phyloP scores from a whole-genome alignment of 1,140 invertebrate species.

The Drosophila elegans region DNA sequence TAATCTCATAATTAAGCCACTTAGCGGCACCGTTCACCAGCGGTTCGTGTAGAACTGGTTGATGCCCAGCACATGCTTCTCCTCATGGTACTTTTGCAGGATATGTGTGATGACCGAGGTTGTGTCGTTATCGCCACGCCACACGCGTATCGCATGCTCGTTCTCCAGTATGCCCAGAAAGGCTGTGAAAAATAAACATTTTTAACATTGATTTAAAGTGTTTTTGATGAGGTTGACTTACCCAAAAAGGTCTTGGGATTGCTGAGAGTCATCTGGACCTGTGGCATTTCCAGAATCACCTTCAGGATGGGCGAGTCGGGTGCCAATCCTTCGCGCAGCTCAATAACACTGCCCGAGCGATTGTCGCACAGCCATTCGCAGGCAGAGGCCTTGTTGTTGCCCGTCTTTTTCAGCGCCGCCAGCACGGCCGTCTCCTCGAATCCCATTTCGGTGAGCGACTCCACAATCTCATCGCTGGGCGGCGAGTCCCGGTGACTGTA shows the following conservation, averaged over 20 bases:
- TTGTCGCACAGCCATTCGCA: constrained; percentile 84
- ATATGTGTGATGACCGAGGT: constrained; percentile 84
- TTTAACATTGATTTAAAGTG: neutral
- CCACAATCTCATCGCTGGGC: constrained; percentile 67
- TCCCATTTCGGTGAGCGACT: constrained; percentile 77
- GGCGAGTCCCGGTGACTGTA: constrained; percentile 80
- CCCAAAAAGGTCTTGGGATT: constrained; percentile 84
- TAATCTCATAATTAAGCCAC: constrained; percentile 75
- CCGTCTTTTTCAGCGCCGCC: constrained; percentile 72
- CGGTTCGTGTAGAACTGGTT: constrained; percentile 83
- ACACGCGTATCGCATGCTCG: constrained; percentile 82
- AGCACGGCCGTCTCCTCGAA: constrained; percentile 74
- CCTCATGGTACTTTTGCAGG: constrained; percentile 84
- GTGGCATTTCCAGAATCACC: constrained; percentile 81
- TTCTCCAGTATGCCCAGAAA: constrained; percentile 83
- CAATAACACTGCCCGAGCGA: constrained; percentile 73
- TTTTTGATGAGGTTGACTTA: constrained; percentile 15
- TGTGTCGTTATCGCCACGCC: constrained; percentile 83
- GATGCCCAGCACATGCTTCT: constrained; percentile 84
- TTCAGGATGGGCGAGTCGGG: constrained; percentile 83
- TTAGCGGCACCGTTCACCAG: constrained; percentile 61
- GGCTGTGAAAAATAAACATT: constrained; percentile 36
- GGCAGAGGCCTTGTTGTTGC: constrained; percentile 82
- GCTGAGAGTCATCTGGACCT: constrained; percentile 80
- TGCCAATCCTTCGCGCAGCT: constrained; percentile 76